These are phyloP conservation scores for Zaprionus vittiger DNA, from an alignment of 1,140 invertebrate species.

Conservation along the genomic window DNA sequence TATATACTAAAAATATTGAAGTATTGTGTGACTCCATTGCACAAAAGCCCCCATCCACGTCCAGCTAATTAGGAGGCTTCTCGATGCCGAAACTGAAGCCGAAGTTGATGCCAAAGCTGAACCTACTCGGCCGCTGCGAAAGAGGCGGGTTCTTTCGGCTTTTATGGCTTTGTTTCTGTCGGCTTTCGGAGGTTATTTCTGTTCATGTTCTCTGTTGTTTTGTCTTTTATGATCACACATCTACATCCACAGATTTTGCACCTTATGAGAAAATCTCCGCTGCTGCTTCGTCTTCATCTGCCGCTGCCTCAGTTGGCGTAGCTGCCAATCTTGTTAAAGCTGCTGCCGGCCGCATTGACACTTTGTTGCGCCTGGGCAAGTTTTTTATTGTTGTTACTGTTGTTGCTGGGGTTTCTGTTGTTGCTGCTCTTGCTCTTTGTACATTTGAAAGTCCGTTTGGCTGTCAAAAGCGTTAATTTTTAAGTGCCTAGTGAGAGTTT, in stretches of 20 bases:
- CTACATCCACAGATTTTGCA: slow-evolving; percentile 72
- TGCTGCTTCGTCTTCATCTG: slow-evolving; percentile 48
- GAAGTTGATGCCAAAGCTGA: background rate
- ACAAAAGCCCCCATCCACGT: slow-evolving; percentile 25
- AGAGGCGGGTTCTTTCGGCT: slow-evolving; percentile 43
- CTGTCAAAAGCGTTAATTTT: slow-evolving; percentile 83
- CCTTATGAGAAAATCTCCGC: slow-evolving; percentile 76
- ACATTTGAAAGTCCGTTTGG: slow-evolving; percentile 81
- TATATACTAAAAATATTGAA: slow-evolving; percentile 43
- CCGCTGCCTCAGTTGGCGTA: slow-evolving; percentile 46
- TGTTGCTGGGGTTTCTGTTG: slow-evolving; percentile 36
- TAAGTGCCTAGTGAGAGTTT: slow-evolving; percentile 82
- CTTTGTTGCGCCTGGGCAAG: slow-evolving; percentile 71
- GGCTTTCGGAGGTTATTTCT: slow-evolving; percentile 65
- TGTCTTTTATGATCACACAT: slow-evolving; percentile 65
- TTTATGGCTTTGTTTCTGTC: slow-evolving; percentile 56
- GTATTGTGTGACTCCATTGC: slow-evolving; percentile 34
- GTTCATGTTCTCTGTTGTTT: slow-evolving; percentile 73
- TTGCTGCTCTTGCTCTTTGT: slow-evolving; percentile 51
- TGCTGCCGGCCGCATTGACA: slow-evolving; percentile 72
- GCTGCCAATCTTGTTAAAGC: slow-evolving; percentile 80
- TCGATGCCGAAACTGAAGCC: background rate
- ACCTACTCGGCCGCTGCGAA: background rate
- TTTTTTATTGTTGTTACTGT: slow-evolving; percentile 34
- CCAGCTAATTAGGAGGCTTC: slow-evolving; percentile 49